A percentile compares a stretch with the other conserved stretches of the same genome.
Conservation (phyloP, 2,888 invertebrate species). For the Brenthis daphne region DNA sequence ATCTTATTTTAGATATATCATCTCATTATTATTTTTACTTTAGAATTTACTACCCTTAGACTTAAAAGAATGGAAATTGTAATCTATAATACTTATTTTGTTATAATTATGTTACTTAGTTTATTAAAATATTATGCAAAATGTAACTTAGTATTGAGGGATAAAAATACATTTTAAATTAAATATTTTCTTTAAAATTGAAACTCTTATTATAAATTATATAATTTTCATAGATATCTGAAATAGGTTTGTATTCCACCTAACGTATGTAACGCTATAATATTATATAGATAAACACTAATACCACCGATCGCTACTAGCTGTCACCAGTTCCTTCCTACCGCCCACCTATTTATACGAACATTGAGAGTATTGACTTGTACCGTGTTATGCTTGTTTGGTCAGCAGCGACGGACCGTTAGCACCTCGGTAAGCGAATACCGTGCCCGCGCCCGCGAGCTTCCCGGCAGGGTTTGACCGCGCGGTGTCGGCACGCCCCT, state of each 20-base stretch:
- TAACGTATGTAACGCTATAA: conserved; percentile 34
- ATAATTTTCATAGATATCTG: conserved; percentile 18
- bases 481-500: conserved; percentile 74
- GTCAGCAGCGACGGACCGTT: conserved; percentile 82
- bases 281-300: conserved; percentile 28
- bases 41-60: no score
- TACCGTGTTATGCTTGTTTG: conserved; percentile 80
- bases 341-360: conserved; percentile 59
- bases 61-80: background rate
- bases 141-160: background rate
- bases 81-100: background rate
- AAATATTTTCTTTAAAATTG: conserved; percentile 5
- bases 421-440: conserved; percentile 79
- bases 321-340: conserved; percentile 41
- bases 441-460: conserved; percentile 67
- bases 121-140: background rate
- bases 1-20: no score
- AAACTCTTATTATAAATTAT: conserved; percentile 7
- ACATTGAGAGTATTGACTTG: conserved; percentile 77
- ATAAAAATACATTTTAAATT: background rate
- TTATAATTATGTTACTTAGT: no score
- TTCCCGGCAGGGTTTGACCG: conserved; percentile 61
- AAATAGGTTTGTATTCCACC: conserved; percentile 28
- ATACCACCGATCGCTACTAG: conserved; percentile 39
- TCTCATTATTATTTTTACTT: no score